Base-by-base conservation (phyloP, 2,113 vertebrate genomes). In the Ameiurus melas region DNA sequence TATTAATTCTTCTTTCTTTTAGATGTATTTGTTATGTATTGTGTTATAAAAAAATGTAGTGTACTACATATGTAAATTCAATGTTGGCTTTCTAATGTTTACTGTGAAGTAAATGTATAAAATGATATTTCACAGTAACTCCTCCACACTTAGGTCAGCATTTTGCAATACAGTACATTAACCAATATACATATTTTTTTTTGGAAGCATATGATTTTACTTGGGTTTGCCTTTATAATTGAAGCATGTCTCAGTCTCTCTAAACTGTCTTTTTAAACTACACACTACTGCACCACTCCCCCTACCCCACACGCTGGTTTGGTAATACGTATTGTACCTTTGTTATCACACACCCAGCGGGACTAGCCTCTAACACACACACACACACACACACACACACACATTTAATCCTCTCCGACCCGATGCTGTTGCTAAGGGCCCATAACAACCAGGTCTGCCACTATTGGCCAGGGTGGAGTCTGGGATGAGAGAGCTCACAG, bases 401-500 rank as follows among this genome's bases (percentile, higher is more conserved):
- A 85, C 83, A 87, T 73, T 87, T 86, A 88, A 90, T 60, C 84
- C 89, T 79, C 84, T 64, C 89, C 81, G 88, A 91, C 64, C 86
- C 89, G 91, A 93, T 92, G 90, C 92, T 93, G 95, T 96, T 96
- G 94, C 95, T 95, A 96, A 91, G 95, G 93, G 95, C 92, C 92
- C 93, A 58, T 92, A 91, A 91, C 86, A 89, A 95, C 92, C 36
- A 84, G 81, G 83, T 86, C 87, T 78, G 89, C 84, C 82, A 85
- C 92, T 73, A 95, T 95, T 95, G 94, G 94, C 85, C 51, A 86
- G 89, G 86, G 78, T 84, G 87, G 80, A 84, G 86, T 68, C 83
- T 89, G 39, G 53, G 86, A 89, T 86, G 90, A 92, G 86, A 75
- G 83, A 62, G 85, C 73, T 75, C 73, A 86, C 58, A 62, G 81